These are phyloP conservation scores for Trematocara stigmaticum DNA, from an alignment of 2,113 vertebrate species.

Conservation along the genomic window DNA sequence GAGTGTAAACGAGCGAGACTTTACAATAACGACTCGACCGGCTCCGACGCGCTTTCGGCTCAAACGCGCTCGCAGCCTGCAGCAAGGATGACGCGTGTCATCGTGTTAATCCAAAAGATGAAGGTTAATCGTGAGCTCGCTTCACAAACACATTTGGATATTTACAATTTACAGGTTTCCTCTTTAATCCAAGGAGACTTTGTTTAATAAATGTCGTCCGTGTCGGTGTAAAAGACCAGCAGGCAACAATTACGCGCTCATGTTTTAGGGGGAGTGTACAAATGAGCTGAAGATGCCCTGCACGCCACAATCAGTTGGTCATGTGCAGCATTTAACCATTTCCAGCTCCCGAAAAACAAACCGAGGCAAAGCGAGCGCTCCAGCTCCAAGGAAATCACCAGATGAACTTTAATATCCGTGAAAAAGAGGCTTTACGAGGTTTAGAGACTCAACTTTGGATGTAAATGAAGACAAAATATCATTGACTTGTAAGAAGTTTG, in stretches of 20 bases:
- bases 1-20: neutral
- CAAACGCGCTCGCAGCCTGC: neutral
- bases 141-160: neutral
- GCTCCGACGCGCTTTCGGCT: neutral
- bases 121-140: neutral
- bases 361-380: fast-evolving
- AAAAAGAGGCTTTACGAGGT: neutral
- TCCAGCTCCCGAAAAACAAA: neutral
- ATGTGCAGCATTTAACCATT: neutral
- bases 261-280: neutral
- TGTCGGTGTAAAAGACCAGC: neutral
- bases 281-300: neutral
- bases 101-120: neutral
- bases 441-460: neutral
- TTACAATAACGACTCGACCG: neutral
- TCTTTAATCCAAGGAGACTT: neutral
- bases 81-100: fast-evolving
- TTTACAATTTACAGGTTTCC: neutral
- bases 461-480: neutral
- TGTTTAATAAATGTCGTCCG: neutral
- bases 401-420: neutral
- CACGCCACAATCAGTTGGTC: neutral
- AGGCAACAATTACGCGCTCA: neutral
- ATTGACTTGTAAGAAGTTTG: neutral
- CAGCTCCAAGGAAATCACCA: neutral